phyloP scores from a whole-genome alignment of 35 echinoderm and acorn worm genomes.

The Diadema setosum region DNA sequence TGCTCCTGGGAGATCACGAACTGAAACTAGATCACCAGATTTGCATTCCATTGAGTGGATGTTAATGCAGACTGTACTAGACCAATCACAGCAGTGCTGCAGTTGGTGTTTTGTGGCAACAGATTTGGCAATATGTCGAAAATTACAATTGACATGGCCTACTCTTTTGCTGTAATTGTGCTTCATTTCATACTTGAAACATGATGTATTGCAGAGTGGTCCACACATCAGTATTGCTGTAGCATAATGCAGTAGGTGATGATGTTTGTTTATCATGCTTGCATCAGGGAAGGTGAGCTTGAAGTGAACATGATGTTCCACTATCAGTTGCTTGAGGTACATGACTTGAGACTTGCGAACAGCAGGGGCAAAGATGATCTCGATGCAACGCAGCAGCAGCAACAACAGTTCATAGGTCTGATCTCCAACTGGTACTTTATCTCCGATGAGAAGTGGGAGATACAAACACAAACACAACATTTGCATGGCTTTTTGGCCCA shows the following conservation, averaged over 20 bases:
- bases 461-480: conserved; percentile 61
- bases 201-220: conserved; percentile 33
- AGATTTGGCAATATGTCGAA: conserved; percentile 61
- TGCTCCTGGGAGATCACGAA: too few species aligned
- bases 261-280: conserved; percentile 71
- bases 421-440: conserved; percentile 44
- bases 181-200: conserved; percentile 74
- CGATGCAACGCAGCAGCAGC: conserved; percentile 56
- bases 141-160: conserved; percentile 55
- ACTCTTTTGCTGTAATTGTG: conserved; percentile 55
- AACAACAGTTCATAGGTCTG: conserved; percentile 44
- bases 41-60: too few species aligned
- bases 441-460: conserved; percentile 75
- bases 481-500: conserved; percentile 77
- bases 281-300: conserved; percentile 16
- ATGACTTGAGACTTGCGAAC: conserved; percentile 5
- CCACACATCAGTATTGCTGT: conserved; percentile 52
- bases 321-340: conserved; percentile 63
- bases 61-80: too few species aligned
- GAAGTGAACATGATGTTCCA: conserved; percentile 53
- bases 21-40: too few species aligned
- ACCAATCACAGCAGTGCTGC: conserved; percentile 40
- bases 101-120: conserved; percentile 63
- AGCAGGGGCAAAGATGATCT: conserved; percentile 55
- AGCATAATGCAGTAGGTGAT: conserved; percentile 74